A percentile compares a stretch with the other conserved stretches of the same genome.
These are phyloP conservation scores for Ooceraea biroi DNA, from an alignment of 1,140 invertebrate genomes.

Conservation along the genomic window DNA sequence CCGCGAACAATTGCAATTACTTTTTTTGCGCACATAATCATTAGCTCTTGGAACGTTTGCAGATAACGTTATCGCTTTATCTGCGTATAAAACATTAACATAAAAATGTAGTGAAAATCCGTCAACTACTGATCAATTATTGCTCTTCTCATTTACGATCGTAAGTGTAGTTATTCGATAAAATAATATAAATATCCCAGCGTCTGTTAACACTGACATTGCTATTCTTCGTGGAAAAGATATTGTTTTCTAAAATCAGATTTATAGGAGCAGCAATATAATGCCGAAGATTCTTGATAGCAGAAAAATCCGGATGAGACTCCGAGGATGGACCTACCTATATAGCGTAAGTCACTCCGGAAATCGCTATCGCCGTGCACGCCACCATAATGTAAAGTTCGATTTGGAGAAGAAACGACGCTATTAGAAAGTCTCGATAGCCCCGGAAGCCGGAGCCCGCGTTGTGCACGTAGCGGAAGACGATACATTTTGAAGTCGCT, in stretches of 20 bases:
- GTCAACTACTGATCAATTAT: background rate
- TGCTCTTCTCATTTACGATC: background rate
- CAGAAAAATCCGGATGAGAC: background rate
- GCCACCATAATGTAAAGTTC: slow-evolving; percentile 42
- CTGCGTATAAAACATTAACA: background rate
- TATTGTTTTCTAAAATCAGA: background rate
- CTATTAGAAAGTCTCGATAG: slow-evolving; percentile 55
- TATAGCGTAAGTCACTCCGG: slow-evolving; percentile 6
- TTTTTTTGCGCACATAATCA: background rate
- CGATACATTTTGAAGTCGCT: slow-evolving; percentile 48
- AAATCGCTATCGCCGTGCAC: slow-evolving; percentile 5
- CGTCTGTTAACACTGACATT: background rate
- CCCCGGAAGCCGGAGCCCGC: background rate
- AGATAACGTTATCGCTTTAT: background rate
- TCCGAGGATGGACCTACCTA: background rate
- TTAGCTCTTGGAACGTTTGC: background rate
- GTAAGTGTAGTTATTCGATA: background rate
- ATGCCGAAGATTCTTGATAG: background rate
- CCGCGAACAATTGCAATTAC: slow-evolving; percentile 24
- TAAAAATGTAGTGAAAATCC: background rate
- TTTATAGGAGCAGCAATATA: background rate
- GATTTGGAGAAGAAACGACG: slow-evolving; percentile 50
- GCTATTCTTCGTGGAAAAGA: background rate
- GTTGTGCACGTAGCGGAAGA: slow-evolving; percentile 33
- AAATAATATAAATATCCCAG: background rate